These are phyloP conservation scores for Hiodon tergisus DNA, from an alignment of 2,113 vertebrate genomes.

Conservation along the genomic window DNA sequence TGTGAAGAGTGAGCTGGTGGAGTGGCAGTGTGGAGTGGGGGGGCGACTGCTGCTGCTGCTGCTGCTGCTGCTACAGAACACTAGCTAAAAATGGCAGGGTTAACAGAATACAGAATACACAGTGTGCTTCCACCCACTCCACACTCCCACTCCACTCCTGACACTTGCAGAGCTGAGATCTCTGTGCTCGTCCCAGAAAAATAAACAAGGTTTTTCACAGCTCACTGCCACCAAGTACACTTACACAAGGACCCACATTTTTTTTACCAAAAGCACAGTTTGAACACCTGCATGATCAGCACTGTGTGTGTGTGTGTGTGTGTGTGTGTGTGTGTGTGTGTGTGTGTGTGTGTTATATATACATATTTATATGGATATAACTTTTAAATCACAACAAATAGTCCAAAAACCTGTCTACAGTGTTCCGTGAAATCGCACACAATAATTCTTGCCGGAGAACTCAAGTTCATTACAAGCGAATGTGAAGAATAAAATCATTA, in stretches of 20 bases:
- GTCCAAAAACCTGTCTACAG: too few species aligned
- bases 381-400: too few species aligned
- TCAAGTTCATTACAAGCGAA: background rate
- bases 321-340: too few species aligned
- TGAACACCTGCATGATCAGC: slow-evolving; percentile 10
- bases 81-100: slow-evolving; percentile 51
- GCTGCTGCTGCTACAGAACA: background rate
- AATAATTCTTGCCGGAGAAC: too few species aligned
- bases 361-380: too few species aligned
- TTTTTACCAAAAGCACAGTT: background rate
- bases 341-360: too few species aligned
- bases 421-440: too few species aligned
- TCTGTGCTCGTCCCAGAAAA: slow-evolving; percentile 43
- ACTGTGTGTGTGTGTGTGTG: too few species aligned
- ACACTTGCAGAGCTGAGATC: slow-evolving; percentile 43
- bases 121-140: slow-evolving; percentile 49
- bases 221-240: background rate
- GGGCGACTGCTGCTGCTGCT: background rate
- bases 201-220: slow-evolving; percentile 36
- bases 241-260: slow-evolving; percentile 1
- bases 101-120: slow-evolving; percentile 11
- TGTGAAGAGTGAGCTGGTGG: background rate
- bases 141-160: slow-evolving; percentile 56
- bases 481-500: background rate
- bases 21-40: background rate